Conservation (phyloP, 2,888 invertebrate genomes). For the Villa cingulata region DNA sequence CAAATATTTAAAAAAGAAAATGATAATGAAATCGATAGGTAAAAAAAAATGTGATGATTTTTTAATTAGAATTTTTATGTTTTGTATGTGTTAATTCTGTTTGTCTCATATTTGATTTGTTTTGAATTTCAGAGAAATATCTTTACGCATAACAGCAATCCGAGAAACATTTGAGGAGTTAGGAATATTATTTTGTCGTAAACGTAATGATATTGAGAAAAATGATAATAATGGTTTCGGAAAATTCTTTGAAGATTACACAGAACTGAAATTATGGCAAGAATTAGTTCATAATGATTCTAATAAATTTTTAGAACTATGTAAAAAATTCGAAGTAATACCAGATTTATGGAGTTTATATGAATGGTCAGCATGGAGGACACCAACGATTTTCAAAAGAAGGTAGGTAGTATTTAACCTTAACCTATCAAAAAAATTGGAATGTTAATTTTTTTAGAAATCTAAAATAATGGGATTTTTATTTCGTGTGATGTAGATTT, state of each 20-base stretch:
- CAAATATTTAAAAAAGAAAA: conserved; percentile 38
- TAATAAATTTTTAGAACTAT: conserved; percentile 47
- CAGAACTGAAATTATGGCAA: conserved; percentile 43
- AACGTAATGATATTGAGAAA: conserved; percentile 33
- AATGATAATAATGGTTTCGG: conserved; percentile 30
- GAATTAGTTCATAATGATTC: conserved; percentile 34
- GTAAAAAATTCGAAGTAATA: conserved; percentile 50
- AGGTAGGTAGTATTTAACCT: too few relatives aligned
- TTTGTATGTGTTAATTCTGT: too few relatives aligned
- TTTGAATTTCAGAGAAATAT: conserved; percentile 48
- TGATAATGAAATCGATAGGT: conserved; percentile 32
- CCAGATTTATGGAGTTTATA: conserved; percentile 68
- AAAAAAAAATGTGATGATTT: too few relatives aligned
- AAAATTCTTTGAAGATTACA: conserved; percentile 36
- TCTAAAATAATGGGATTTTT: not conserved
- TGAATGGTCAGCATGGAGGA: conserved; percentile 75
- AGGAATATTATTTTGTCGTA: conserved; percentile 59
- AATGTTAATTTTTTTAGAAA: not conserved
- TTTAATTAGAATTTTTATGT: too few relatives aligned
- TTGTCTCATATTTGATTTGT: too few relatives aligned
- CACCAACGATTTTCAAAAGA: conserved; percentile 41
- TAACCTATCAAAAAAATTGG: conserved; percentile 37
- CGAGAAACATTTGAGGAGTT: conserved; percentile 85
- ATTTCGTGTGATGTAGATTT: conserved; percentile 41
- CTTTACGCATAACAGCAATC: conserved; percentile 70